Percentiles rank a stretch among this genome's conserved stretches.
Evolutionary conservation across 2,797 vertebrate species (phyloP).

Genomic region (Coregonus suidteri): DNA sequence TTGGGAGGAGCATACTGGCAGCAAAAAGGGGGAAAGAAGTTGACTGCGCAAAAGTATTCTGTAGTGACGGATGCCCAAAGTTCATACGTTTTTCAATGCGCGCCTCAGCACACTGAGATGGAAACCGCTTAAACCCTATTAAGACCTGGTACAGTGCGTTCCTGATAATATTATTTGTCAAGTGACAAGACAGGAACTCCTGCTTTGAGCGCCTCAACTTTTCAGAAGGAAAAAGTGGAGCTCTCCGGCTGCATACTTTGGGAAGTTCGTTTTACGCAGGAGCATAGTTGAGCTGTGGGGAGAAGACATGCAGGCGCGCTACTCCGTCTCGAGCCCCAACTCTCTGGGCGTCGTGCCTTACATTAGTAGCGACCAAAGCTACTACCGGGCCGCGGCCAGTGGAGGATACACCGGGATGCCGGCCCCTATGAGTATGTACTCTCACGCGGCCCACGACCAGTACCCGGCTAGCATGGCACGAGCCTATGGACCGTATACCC

Average conservation of each 20-base stretch:
- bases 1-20: slow-evolving; percentile 80
- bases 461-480: slow-evolving; percentile 88
- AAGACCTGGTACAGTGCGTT: slow-evolving; percentile 41
- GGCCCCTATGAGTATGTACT: slow-evolving; percentile 95
- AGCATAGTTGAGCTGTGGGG: slow-evolving; percentile 36
- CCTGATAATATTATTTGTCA: slow-evolving; percentile 29
- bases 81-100: slow-evolving; percentile 88
- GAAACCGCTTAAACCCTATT: slow-evolving; percentile 63
- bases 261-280: slow-evolving; percentile 49
- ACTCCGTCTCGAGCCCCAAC: slow-evolving; percentile 96
- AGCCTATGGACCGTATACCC: slow-evolving; percentile 86
- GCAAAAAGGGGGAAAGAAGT: slow-evolving; percentile 81
- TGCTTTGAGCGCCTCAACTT: slow-evolving; percentile 49
- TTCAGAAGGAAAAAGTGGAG: slow-evolving; percentile 57
- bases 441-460: slow-evolving; percentile 86
- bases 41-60: slow-evolving; percentile 91
- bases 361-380: slow-evolving; percentile 92
- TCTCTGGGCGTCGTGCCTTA: slow-evolving; percentile 97
- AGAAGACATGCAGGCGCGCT: slow-evolving; percentile 93
- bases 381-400: slow-evolving; percentile 89
- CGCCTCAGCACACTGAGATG: slow-evolving; percentile 69
- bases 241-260: slow-evolving; percentile 58
- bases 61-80: slow-evolving; percentile 93
- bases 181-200: slow-evolving; percentile 40
- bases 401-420: slow-evolving; percentile 96